phyloP scores from a whole-genome alignment of 2,797 vertebrate species.

The Lophius americanus region DNA sequence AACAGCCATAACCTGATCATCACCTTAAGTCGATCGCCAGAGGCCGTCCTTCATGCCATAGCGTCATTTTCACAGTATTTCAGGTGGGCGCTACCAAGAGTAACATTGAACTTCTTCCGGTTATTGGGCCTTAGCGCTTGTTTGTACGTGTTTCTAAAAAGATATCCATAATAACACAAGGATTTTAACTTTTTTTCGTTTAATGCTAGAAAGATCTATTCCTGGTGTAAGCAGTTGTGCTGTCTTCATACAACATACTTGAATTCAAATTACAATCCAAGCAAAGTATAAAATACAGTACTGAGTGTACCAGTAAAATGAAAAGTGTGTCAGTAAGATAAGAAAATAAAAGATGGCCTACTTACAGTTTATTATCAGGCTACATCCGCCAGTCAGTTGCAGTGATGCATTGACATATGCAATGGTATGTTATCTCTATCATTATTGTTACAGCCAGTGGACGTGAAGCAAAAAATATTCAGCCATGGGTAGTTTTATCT shows the following conservation, averaged over 20 bases:
- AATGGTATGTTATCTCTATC: too few relatives aligned
- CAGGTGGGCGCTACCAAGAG: not conserved
- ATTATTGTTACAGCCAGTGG: too few relatives aligned
- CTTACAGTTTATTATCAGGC: too few relatives aligned
- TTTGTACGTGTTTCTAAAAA: not conserved
- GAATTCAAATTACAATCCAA: not conserved
- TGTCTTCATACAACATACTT: not conserved
- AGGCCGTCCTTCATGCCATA: not conserved
- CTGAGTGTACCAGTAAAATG: too few relatives aligned
- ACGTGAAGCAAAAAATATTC: too few relatives aligned
- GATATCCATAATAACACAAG: not conserved
- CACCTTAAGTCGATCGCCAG: not conserved
- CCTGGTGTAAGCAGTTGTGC: not conserved
- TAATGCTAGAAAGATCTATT: not conserved
- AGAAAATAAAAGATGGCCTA: too few relatives aligned
- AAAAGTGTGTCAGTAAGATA: too few relatives aligned
- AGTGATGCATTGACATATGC: too few relatives aligned
- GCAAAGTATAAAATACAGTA: not conserved
- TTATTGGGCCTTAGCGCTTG: not conserved
- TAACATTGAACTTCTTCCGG: not conserved
- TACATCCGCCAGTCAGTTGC: too few relatives aligned
- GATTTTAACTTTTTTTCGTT: not conserved
- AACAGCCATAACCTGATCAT: slow-evolving; percentile 26
- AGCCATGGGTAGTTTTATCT: too few relatives aligned
- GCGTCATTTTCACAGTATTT: not conserved